Conservation (phyloP, 2,797 vertebrate species). For the Crax fasciolata region DNA sequence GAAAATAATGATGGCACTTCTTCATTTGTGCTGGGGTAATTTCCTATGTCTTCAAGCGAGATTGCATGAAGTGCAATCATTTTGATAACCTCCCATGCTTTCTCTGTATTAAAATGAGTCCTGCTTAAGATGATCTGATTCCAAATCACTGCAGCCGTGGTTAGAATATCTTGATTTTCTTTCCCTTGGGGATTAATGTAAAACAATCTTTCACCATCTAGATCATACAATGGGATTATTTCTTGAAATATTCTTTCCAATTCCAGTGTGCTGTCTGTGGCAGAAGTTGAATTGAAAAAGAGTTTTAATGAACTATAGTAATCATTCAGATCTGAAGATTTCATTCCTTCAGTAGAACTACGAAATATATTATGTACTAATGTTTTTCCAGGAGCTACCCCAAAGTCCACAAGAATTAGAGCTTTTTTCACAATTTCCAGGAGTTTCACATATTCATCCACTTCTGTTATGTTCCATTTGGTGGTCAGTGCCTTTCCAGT, state of each 20-base stretch:
- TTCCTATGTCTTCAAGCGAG: not conserved
- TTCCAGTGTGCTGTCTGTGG: not conserved
- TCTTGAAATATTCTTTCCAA: constrained; percentile 24
- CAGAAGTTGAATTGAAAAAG: constrained; percentile 9
- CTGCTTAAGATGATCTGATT: constrained; percentile 35
- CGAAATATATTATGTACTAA: not conserved
- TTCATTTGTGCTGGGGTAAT: constrained; percentile 22
- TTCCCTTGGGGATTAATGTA: not conserved
- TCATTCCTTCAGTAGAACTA: constrained; percentile 10
- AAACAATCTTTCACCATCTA: not conserved
- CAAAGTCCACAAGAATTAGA: constrained; percentile 35
- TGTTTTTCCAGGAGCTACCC: not conserved
- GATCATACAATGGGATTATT: not conserved
- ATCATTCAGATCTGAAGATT: not conserved
- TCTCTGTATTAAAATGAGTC: constrained; percentile 43
- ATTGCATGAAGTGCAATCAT: not conserved
- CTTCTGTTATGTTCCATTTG: constrained; percentile 45
- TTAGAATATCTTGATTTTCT: constrained; percentile 37
- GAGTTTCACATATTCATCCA: constrained; percentile 35
- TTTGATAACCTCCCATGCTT: constrained; percentile 58
- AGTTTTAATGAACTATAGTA: constrained; percentile 2
- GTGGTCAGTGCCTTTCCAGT: constrained; percentile 20
- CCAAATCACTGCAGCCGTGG: constrained; percentile 60
- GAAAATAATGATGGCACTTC: constrained; percentile 48
- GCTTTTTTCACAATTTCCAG: constrained; percentile 41